Percentiles rank a stretch among this genome's conserved stretches.
Evolutionary conservation across 2,888 invertebrate genomes (phyloP).

Genomic region (Oscheius sp.): DNA sequence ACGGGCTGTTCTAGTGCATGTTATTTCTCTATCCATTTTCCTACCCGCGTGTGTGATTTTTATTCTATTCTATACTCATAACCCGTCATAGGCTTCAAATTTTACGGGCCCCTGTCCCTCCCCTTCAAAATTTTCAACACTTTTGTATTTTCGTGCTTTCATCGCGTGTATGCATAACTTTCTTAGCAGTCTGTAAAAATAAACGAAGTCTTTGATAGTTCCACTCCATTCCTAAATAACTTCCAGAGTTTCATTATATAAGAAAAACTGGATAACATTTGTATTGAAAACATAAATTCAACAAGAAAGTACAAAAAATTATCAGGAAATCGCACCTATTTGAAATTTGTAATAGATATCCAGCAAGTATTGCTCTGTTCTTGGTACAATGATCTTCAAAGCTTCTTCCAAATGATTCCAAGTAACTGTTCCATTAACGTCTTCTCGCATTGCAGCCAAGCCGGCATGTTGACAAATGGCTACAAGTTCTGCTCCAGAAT

Average conservation of each 20-base stretch:
- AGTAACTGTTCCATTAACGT: slow-evolving; percentile 42
- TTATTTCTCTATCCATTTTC: background rate
- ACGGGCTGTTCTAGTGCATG: slow-evolving; percentile 10
- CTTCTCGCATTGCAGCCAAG: slow-evolving; percentile 49
- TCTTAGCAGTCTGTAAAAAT: too few relatives aligned
- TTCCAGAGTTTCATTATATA: too few relatives aligned
- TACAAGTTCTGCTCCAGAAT: slow-evolving; percentile 82
- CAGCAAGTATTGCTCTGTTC: slow-evolving; percentile 57
- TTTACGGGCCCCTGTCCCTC: slow-evolving; percentile 13
- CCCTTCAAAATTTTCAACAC: background rate
- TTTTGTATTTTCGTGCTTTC: slow-evolving; percentile 19
- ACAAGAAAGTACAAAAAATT: background rate
- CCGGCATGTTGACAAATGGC: slow-evolving; percentile 88
- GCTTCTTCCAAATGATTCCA: slow-evolving; percentile 49
- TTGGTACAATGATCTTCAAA: slow-evolving; percentile 45
- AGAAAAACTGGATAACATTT: too few relatives aligned
- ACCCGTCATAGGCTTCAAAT: slow-evolving; percentile 13
- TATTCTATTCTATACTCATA: background rate
- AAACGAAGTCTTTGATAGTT: too few relatives aligned
- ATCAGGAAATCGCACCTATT: slow-evolving; percentile 37
- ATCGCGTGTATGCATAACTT: slow-evolving; percentile 13
- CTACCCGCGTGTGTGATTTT: too few relatives aligned
- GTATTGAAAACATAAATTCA: slow-evolving; percentile 4
- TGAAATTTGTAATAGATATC: slow-evolving; percentile 57
- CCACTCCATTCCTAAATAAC: too few relatives aligned